Base-by-base conservation (phyloP, 2,888 invertebrate genomes). In the Eristalinus sepulchralis region DNA sequence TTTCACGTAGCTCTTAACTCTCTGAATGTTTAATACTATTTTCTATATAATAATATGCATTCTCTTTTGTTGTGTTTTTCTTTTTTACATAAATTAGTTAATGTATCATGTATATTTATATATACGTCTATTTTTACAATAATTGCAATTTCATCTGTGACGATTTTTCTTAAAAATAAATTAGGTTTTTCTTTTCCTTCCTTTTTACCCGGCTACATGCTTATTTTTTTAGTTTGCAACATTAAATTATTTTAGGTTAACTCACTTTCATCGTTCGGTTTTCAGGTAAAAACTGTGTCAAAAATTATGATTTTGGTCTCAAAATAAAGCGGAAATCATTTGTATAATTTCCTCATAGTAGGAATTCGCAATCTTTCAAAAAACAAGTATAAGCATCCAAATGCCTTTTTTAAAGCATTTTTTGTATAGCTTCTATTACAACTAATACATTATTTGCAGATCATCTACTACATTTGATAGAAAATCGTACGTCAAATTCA, bases 51-150 rank as follows among this genome's bases (percentile, higher is more conserved):
- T 63, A 68, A 68, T 75, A 70, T 73, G 68, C 39, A 53, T 68
- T 5, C 39, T n/a, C 27, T 27, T 27, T 27, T 27, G 27, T 27
- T 2, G 13, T 39, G 13, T 39, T 2, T 39, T 36, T 36, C 0
- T 11, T 68, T 83, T 71, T 83, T 67, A 80, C 80, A 84, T 63
- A 80, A 72, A 39, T 66, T 75, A 17, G 59, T 75, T 33, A 64
- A 47, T 47, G 47, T 17, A 47, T 47, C 47, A 17, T 17, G 53
- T 60, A 47, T 9, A 22, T 36, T 5, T 9, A 24, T 63, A 63
- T 68, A 68, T 70, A 79, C 70, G 64, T 47, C 68, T 77, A 72
- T 68, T 80, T 77, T 80, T 73, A 81, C 81, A 85, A 85, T 85
- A 81, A 81, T 85, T 85, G 77, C 77, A 62, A 60, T 73, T 77